phyloP scores from a whole-genome alignment of 2,888 invertebrate genomes.

The Caenorhabditis sinica region DNA sequence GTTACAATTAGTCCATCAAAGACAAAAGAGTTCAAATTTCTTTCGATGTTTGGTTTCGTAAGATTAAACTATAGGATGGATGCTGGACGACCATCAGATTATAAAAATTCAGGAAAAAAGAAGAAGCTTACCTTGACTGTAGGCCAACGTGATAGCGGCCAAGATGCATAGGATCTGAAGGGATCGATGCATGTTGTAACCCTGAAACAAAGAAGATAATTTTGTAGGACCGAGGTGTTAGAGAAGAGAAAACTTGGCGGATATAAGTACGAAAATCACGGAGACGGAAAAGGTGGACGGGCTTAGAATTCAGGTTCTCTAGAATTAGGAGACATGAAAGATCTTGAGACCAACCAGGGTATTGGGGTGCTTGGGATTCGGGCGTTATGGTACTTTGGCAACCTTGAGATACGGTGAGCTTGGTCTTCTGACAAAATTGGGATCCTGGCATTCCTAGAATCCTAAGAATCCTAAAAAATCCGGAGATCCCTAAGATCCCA shows the following conservation, averaged over 20 bases:
- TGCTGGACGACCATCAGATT: not conserved
- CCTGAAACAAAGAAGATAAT: conserved; percentile 23
- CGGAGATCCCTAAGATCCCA: too few relatives aligned
- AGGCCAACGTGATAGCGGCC: conserved; percentile 49
- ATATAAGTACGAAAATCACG: too few relatives aligned
- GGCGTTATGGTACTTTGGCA: too few relatives aligned
- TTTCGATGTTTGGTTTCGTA: conserved; percentile 33
- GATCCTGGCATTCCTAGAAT: too few relatives aligned
- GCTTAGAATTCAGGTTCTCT: too few relatives aligned
- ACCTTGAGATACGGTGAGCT: too few relatives aligned
- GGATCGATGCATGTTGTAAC: conserved; percentile 60
- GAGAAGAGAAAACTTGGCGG: not conserved
- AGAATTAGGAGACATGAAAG: too few relatives aligned
- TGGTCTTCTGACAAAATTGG: too few relatives aligned
- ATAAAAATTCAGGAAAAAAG: not conserved
- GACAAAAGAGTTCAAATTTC: conserved; percentile 13
- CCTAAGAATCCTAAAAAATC: too few relatives aligned
- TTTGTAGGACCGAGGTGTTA: not conserved
- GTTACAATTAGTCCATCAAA: conserved; percentile 30
- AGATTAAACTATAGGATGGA: not conserved
- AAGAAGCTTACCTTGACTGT: conserved; percentile 53
- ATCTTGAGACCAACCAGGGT: too few relatives aligned
- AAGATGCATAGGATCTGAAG: conserved; percentile 59
- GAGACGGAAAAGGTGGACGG: not conserved
- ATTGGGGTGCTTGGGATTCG: too few relatives aligned